Base-by-base conservation (phyloP, 2,113 vertebrate genomes). In the Rattus rattus region DNA sequence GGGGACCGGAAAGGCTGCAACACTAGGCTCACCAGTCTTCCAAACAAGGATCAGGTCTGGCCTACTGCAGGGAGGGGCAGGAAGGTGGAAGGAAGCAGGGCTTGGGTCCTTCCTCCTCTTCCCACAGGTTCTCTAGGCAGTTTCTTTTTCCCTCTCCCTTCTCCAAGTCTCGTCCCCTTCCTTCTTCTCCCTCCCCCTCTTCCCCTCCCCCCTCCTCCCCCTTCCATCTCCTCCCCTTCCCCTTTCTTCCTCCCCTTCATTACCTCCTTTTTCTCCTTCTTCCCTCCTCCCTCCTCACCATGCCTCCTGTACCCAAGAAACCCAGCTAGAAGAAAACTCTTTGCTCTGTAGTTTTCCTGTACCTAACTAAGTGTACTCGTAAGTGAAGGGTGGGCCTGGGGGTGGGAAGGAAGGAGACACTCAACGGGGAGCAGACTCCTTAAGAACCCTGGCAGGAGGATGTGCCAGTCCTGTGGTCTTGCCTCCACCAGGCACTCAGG, bases 351-450 rank as follows among this genome's bases (percentile, higher is more conserved):
- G 65, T 47, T 76, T 84, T 33, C 19, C 17, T 13, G n/a, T 59
- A 54, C 7, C 36, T 2, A 26, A 1, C 24, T 28, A 12, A 33
- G 49, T 16, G 26, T 49, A 33, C 12, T 19, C 0, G 13, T 2
- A 11, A 26, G 33, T 24, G 77, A 72, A 52, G 77, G 92, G 20
- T 33, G 11, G 36, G 14, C 65, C 69, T 39, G 11, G 13, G 7
- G 52, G 7, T 56, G 4, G 5, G 54, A 24, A 81, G 28, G 36
- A 39, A 30, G 30, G 28, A n/a, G 49, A 2, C 7, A 28, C 49
- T 39, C 56, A 49, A 20, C n/a, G n/a, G n/a, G 16, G n/a, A 28
- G n/a, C 26, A 75, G 52, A 30, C 12, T 75, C 69, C 70, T 75
- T 59, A 16, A 39, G 49, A 52, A 20, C 17, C 2, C 63, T 22